Evolutionary conservation across 2,888 invertebrate genomes (phyloP).

Genomic region (Andrena trimmerana): DNA sequence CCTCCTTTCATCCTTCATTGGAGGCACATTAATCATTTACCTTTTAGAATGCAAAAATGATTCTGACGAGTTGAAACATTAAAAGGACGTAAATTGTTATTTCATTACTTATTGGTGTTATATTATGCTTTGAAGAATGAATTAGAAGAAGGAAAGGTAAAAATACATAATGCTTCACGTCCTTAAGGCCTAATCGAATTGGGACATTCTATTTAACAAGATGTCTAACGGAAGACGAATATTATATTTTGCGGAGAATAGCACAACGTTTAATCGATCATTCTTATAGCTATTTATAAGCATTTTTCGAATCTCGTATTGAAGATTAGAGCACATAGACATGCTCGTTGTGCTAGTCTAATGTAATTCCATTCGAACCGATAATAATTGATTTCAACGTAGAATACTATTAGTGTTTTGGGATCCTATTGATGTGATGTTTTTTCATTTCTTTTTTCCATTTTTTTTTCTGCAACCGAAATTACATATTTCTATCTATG

Average conservation of each 20-base stretch:
- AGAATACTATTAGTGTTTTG: constrained; percentile 82
- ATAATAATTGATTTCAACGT: constrained; percentile 66
- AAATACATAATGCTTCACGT: constrained; percentile 6
- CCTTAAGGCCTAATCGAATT: not conserved
- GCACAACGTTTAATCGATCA: constrained; percentile 47
- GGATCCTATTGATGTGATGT: constrained; percentile 83
- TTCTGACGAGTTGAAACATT: not conserved
- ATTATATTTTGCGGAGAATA: constrained; percentile 13
- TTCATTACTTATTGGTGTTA: not conserved
- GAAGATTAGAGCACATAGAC: constrained; percentile 33
- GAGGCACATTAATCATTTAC: constrained; percentile 28
- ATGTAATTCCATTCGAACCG: constrained; percentile 47
- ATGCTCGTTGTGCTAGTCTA: constrained; percentile 64
- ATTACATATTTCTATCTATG: constrained; percentile 77
- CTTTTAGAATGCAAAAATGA: constrained; percentile 2
- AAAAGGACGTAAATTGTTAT: not conserved
- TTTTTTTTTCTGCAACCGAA: constrained; percentile 68
- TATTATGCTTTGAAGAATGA: not conserved
- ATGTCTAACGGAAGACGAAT: not conserved
- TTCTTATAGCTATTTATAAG: not conserved
- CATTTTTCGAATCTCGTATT: not conserved
- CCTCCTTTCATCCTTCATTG: constrained; percentile 35
- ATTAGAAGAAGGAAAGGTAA: not conserved
- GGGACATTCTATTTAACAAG: not conserved
- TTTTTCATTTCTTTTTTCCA: constrained; percentile 65